Evolutionary conservation across 2,113 vertebrate species (phyloP).

Genomic region (Spilogale gracilis): DNA sequence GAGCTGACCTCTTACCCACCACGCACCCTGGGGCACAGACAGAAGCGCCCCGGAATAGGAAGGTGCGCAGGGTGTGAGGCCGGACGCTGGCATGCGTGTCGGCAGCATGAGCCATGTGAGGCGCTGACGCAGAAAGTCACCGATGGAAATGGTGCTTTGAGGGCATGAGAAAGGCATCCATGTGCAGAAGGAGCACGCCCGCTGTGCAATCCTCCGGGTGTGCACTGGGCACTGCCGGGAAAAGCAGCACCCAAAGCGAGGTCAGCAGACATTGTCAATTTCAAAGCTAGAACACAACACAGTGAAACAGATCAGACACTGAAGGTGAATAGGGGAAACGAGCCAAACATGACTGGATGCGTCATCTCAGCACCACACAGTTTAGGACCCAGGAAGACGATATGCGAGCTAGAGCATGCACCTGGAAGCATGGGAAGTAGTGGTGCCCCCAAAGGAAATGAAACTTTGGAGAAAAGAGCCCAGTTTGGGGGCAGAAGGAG

Average conservation of each 20-base stretch:
- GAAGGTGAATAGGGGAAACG: not conserved
- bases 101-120: fast-evolving
- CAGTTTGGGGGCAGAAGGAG: not conserved
- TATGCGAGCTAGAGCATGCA: not conserved
- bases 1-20: not conserved
- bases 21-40: no score
- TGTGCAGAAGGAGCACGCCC: not conserved
- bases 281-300: not conserved
- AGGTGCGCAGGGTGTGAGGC: no score
- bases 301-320: not conserved
- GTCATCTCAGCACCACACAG: not conserved
- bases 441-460: not conserved
- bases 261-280: not conserved
- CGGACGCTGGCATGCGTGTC: fast-evolving
- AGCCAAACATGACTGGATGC: not conserved
- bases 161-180: not conserved
- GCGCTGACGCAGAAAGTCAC: not conserved
- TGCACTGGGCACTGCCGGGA: fast-evolving
- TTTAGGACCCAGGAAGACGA: not conserved
- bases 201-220: fast-evolving
- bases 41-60: not conserved
- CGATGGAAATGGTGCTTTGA: not conserved
- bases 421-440: not conserved
- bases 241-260: not conserved
- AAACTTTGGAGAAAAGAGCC: not conserved